phyloP scores from a whole-genome alignment of 2,888 invertebrate genomes.

The Argyra leucocephala region DNA sequence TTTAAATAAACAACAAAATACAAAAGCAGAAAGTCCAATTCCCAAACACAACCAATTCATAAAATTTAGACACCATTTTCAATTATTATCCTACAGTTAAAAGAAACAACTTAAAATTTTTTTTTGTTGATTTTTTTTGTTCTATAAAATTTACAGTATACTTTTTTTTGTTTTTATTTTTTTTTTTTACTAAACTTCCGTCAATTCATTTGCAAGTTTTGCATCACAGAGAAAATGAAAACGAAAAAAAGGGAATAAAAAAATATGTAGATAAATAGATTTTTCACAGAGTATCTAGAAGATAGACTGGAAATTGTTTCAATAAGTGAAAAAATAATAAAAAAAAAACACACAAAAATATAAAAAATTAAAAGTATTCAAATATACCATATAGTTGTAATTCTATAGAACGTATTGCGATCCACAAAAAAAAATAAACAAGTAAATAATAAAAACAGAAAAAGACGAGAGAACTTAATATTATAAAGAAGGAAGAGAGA shows the following conservation, averaged over 20 bases:
- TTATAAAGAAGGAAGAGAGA: not conserved
- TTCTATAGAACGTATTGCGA: too few species aligned
- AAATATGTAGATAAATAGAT: not conserved
- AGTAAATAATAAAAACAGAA: not conserved
- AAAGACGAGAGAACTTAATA: not conserved
- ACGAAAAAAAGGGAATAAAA: not conserved
- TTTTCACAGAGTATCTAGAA: not conserved
- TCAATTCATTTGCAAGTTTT: not conserved
- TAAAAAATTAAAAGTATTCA: too few species aligned
- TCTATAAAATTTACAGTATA: too few species aligned
- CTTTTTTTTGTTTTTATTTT: not conserved
- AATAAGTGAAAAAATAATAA: not conserved
- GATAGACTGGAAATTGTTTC: not conserved
- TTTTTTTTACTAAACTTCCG: not conserved
- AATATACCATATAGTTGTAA: too few species aligned
- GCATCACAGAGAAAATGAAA: not conserved
- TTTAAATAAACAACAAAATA: too few species aligned
- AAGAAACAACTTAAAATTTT: too few species aligned
- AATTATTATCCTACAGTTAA: too few species aligned
- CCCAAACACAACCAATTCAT: too few species aligned
- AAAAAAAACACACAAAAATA: not conserved
- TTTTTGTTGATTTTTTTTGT: too few species aligned
- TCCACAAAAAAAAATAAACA: not conserved
- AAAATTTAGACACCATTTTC: too few species aligned
- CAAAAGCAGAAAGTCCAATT: too few species aligned